phyloP scores from a whole-genome alignment of 2,888 invertebrate species.

The Cephalotes varians region DNA sequence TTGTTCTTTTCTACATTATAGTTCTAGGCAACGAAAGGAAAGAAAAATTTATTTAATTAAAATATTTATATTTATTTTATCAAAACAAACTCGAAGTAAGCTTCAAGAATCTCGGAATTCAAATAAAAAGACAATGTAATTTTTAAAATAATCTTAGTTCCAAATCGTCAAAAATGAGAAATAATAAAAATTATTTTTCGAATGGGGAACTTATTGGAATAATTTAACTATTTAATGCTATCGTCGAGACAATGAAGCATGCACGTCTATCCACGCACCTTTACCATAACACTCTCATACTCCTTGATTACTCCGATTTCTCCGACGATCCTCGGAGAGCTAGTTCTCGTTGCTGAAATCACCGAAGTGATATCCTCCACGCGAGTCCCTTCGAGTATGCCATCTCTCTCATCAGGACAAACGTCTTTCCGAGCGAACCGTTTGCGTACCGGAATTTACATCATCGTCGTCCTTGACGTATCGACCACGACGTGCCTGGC shows the following conservation, averaged over 20 bases:
- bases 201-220: background rate
- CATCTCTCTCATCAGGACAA: conserved; percentile 33
- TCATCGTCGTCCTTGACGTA: conserved; percentile 24
- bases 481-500: conserved; percentile 30
- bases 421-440: background rate
- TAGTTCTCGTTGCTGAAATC: conserved; percentile 37
- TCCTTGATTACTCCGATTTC: conserved; percentile 2
- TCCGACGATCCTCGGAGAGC: conserved; percentile 6
- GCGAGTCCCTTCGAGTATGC: conserved; percentile 9
- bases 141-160: background rate
- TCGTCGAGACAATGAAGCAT: background rate
- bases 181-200: background rate
- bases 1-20: too few relatives aligned
- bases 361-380: conserved; percentile 28
- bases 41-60: background rate
- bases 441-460: background rate
- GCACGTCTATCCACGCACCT: conserved; percentile 33
- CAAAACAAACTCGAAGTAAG: background rate
- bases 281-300: conserved; percentile 35
- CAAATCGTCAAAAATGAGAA: background rate
- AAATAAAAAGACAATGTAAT: background rate
- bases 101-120: background rate
- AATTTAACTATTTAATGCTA: background rate
- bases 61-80: background rate
- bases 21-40: background rate